phyloP scores from a whole-genome alignment of 2,113 vertebrate genomes.

The Etheostoma cragini region DNA sequence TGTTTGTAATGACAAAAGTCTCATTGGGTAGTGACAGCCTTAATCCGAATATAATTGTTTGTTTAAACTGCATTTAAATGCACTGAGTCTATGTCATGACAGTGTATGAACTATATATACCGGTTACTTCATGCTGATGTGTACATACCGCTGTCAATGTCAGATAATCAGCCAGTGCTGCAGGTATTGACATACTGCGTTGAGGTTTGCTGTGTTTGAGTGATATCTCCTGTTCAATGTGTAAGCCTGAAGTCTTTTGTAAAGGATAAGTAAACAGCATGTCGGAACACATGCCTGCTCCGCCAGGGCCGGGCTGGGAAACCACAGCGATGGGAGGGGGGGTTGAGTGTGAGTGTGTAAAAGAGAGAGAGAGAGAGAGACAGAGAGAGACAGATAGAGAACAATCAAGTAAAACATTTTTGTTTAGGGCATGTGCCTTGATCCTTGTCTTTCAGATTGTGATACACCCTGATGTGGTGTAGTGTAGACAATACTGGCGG shows the following conservation, averaged over 20 bases:
- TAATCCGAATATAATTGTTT: too few relatives aligned
- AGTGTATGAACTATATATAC: conserved; percentile 43
- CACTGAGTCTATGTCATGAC: conserved; percentile 12
- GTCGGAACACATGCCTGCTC: conserved; percentile 67
- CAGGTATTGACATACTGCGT: conserved; percentile 66
- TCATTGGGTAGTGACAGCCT: too few relatives aligned
- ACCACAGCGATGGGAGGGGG: conserved; percentile 1
- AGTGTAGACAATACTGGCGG: not conserved
- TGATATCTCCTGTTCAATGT: conserved; percentile 38
- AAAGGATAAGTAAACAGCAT: conserved; percentile 73
- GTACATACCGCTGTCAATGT: conserved; percentile 42
- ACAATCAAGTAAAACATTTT: not conserved
- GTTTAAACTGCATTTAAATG: too few relatives aligned
- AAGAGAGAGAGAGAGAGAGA: not conserved
- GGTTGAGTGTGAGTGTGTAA: not conserved
- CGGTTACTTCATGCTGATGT: conserved; percentile 41
- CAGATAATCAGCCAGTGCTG: conserved; percentile 31
- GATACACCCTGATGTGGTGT: not conserved
- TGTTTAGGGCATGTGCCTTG: conserved; percentile 9
- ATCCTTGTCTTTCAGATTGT: conserved; percentile 5
- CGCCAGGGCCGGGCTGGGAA: conserved; percentile 57
- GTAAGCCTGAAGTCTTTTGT: conserved; percentile 67
- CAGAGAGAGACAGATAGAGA: not conserved
- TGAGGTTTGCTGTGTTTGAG: conserved; percentile 60
- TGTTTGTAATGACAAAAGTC: too few relatives aligned